Percentiles rank a stretch among this genome's conserved stretches.
Evolutionary conservation across 2,888 invertebrate genomes (phyloP).

Genomic region (Drosophila tripunctata): DNA sequence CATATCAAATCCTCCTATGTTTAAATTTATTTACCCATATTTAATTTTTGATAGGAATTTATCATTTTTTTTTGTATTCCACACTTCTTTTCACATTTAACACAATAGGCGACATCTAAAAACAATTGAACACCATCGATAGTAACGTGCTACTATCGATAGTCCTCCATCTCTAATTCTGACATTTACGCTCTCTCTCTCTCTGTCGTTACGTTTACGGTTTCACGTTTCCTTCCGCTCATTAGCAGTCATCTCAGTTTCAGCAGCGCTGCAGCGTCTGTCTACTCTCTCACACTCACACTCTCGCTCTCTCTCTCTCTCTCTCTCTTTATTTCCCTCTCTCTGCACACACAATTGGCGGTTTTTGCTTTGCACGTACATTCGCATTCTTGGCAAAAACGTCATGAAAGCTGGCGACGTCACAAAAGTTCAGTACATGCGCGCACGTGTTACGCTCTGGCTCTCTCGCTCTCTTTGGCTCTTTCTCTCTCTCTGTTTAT

Average conservation of each 20-base stretch:
- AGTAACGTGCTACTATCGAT: not conserved
- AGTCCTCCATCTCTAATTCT: not conserved
- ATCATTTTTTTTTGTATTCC: no score
- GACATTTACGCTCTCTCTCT: not conserved
- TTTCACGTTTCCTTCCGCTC: constrained; percentile 70
- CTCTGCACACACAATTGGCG: constrained; percentile 18
- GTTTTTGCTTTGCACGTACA: constrained; percentile 43
- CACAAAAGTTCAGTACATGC: constrained; percentile 46
- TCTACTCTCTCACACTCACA: constrained; percentile 4
- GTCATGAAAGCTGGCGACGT: constrained; percentile 59
- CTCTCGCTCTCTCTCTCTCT: constrained; percentile 8
- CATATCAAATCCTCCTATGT: no score
- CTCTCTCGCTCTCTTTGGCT: not conserved
- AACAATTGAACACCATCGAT: no score
- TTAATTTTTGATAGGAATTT: no score
- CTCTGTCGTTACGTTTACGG: constrained; percentile 24
- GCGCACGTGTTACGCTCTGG: constrained; percentile 32
- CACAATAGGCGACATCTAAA: no score
- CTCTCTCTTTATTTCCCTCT: constrained; percentile 12
- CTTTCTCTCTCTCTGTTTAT: constrained; percentile 2
- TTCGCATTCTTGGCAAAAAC: constrained; percentile 69
- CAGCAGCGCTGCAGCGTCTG: constrained; percentile 25
- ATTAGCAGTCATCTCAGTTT: constrained; percentile 59
- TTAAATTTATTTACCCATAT: no score
- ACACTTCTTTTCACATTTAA: no score